These are phyloP conservation scores for Microplitis deprimator DNA, from an alignment of 2,888 invertebrate genomes.

Conservation along the genomic window DNA sequence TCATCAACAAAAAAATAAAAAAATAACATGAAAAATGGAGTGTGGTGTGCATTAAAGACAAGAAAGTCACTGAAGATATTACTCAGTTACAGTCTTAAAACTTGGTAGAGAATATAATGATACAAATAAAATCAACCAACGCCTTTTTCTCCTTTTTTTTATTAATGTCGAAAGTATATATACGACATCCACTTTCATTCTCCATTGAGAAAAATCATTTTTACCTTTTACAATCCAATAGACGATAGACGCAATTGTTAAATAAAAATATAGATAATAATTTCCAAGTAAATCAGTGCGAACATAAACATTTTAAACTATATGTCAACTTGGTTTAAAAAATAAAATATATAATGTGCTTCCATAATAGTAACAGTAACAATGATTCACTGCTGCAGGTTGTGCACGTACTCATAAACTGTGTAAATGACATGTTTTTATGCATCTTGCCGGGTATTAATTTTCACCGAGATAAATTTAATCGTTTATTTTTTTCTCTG, in stretches of 20 bases:
- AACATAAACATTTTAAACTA: no score
- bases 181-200: neutral
- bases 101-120: neutral
- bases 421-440: slow-evolving; percentile 2
- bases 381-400: neutral
- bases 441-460: neutral
- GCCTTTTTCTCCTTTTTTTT: neutral
- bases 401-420: neutral
- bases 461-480: neutral
- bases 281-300: no score
- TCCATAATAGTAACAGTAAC: neutral
- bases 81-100: neutral
- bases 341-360: neutral
- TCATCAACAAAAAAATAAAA: neutral
- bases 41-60: neutral
- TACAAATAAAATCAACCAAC: neutral
- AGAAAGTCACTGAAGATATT: neutral
- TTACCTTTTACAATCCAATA: neutral
- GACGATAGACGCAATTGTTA: no score
- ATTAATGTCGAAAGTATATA: neutral
- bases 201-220: neutral
- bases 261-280: no score
- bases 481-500: neutral
- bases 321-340: no score
- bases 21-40: neutral